Conservation (phyloP, 1,140 invertebrate species). For the Idris sp. region DNA sequence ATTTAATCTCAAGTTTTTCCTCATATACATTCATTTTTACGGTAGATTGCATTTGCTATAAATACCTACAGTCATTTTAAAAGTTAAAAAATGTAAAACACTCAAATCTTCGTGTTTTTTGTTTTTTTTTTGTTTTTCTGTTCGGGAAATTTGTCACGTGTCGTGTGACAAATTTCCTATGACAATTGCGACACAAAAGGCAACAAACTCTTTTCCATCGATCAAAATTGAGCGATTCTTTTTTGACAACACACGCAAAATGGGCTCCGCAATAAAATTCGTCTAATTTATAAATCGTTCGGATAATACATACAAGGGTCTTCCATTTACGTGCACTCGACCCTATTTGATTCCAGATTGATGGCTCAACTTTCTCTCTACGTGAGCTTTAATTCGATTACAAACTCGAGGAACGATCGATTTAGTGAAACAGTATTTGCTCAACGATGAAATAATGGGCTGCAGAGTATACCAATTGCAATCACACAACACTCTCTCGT, state of each 20-base stretch:
- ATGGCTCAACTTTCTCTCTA: constrained; percentile 55
- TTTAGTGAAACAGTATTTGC: constrained; percentile 60
- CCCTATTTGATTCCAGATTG: constrained; percentile 64
- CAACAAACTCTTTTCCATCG: constrained; percentile 43
- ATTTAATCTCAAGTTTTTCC: no score
- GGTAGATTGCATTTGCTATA: no score
- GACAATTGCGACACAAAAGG: constrained; percentile 4
- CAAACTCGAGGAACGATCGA: constrained; percentile 60
- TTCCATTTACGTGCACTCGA: constrained; percentile 64
- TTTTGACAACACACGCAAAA: constrained; percentile 42
- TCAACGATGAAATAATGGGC: constrained; percentile 63
- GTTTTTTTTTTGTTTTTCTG: constrained; percentile 3
- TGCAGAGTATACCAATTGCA: constrained; percentile 50
- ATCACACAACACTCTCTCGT: constrained; percentile 48
- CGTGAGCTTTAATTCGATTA: constrained; percentile 64
- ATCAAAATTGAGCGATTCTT: constrained; percentile 46
- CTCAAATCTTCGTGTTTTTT: not conserved
- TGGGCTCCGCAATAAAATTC: constrained; percentile 35
- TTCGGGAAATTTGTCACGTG: constrained; percentile 24
- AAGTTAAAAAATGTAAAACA: no score
- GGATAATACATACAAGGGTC: constrained; percentile 63
- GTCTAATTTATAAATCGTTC: constrained; percentile 59
- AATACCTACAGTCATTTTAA: no score
- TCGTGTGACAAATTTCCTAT: constrained; percentile 18
- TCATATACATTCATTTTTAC: no score